A percentile compares a stretch with the other conserved stretches of the same genome.
These are phyloP conservation scores for Noctua janthe DNA, from an alignment of 2,888 invertebrate genomes.

Conservation along the genomic window DNA sequence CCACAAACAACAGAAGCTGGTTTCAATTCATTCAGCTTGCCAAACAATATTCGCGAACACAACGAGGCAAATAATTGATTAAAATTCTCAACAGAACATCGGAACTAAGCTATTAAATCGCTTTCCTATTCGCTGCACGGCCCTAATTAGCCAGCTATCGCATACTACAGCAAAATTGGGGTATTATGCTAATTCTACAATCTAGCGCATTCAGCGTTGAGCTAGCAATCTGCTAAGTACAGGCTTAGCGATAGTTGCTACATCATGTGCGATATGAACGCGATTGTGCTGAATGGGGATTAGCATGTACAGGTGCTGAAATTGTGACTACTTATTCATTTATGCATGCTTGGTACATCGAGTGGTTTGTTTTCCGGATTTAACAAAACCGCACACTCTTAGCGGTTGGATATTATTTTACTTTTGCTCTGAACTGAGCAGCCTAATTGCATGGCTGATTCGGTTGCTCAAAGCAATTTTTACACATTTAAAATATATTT, in stretches of 20 bases:
- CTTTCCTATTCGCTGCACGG: conserved; percentile 59
- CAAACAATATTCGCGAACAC: conserved; percentile 14
- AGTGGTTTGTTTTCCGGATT: conserved; percentile 5
- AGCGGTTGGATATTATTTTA: neutral
- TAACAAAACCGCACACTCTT: neutral
- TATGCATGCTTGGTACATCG: conserved; percentile 53
- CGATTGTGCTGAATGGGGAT: conserved; percentile 55
- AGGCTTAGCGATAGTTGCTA: conserved; percentile 63
- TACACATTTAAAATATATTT: neutral
- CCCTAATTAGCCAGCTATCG: conserved; percentile 61
- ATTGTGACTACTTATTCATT: conserved; percentile 40
- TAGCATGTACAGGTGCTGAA: conserved; percentile 41
- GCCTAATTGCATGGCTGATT: neutral
- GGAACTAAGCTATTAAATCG: conserved; percentile 55
- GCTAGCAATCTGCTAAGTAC: conserved; percentile 66
- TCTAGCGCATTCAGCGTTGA: conserved; percentile 62
- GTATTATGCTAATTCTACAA: conserved; percentile 66
- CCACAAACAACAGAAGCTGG: neutral
- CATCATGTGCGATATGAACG: conserved; percentile 59
- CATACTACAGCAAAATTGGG: conserved; percentile 65
- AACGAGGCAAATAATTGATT: conserved; percentile 55
- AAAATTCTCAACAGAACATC: conserved; percentile 40
- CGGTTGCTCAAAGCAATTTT: neutral
- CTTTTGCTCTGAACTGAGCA: neutral
- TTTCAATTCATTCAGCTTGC: conserved; percentile 10